A percentile compares a stretch with the other conserved stretches of the same genome.
phyloP scores from a whole-genome alignment of 2,888 invertebrate genomes.

The Stramonita haemastoma region DNA sequence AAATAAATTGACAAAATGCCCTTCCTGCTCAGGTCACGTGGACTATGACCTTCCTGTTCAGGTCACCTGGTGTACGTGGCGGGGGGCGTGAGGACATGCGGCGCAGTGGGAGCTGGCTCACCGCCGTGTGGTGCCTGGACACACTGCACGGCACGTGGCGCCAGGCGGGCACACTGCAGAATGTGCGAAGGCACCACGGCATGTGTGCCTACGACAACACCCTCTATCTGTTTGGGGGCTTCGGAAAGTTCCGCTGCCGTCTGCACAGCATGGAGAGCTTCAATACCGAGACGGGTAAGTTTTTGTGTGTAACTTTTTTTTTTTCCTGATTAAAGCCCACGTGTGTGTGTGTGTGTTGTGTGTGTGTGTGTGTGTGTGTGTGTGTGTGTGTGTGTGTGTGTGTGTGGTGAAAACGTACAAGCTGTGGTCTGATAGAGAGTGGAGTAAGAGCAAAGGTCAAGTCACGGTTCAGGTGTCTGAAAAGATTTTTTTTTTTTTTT shows the following conservation, averaged over 20 bases:
- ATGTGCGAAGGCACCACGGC: constrained; percentile 33
- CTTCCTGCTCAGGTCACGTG: too few species aligned
- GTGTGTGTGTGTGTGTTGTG: too few species aligned
- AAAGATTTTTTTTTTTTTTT: not conserved
- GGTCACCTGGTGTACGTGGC: constrained; percentile 33
- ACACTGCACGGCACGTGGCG: constrained; percentile 18
- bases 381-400: too few species aligned
- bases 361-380: too few species aligned
- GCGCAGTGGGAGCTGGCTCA: constrained; percentile 19
- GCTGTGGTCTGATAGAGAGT: not conserved
- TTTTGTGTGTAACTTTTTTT: not conserved
- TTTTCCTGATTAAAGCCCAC: not conserved
- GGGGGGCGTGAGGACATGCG: constrained; percentile 22
- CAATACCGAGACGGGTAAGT: constrained; percentile 16
- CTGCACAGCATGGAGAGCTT: constrained; percentile 25
- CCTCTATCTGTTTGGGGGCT: constrained; percentile 32
- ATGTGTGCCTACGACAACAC: constrained; percentile 20
- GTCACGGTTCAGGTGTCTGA: not conserved
- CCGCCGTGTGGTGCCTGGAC: constrained; percentile 33
- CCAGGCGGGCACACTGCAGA: not conserved
- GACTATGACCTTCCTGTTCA: not conserved
- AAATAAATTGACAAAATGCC: too few species aligned
- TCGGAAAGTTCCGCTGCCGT: constrained; percentile 28
- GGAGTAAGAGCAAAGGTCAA: not conserved
- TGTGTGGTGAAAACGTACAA: not conserved